These are phyloP conservation scores for Amblyraja radiata DNA, from an alignment of 2,797 vertebrate species.

Conservation along the genomic window DNA sequence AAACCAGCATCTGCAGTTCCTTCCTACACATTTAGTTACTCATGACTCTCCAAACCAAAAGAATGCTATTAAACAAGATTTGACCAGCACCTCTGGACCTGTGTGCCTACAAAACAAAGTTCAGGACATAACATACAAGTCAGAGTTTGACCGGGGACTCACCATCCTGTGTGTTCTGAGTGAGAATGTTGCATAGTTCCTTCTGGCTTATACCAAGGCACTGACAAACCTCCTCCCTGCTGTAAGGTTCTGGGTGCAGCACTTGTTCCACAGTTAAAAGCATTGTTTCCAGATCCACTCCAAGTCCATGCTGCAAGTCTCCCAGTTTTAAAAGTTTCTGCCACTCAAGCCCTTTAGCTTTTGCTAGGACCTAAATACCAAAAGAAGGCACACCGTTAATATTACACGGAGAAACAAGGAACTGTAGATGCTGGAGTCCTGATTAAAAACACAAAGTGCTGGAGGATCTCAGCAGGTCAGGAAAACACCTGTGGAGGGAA, in stretches of 20 bases:
- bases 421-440: no score
- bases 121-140: background rate
- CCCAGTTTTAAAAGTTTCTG: slow-evolving; percentile 62
- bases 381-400: slow-evolving; percentile 42
- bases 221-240: slow-evolving; percentile 77
- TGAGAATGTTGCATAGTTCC: slow-evolving; percentile 72
- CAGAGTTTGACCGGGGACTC: slow-evolving; percentile 47
- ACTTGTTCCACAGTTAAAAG: slow-evolving; percentile 69
- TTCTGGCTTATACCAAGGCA: slow-evolving; percentile 68
- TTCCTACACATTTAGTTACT: background rate
- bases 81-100: background rate
- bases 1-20: no score
- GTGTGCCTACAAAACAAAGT: background rate
- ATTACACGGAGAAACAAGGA: background rate
- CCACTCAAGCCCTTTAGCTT: slow-evolving; percentile 66
- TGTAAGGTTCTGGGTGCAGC: slow-evolving; percentile 81
- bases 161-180: slow-evolving; percentile 78
- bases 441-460: no score
- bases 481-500: no score
- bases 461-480: no score
- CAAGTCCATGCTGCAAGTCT: slow-evolving; percentile 71
- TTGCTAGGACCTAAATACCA: slow-evolving; percentile 73
- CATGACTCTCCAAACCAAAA: background rate
- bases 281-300: slow-evolving; percentile 76
- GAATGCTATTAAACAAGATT: background rate